These are phyloP conservation scores for Mythimna ferrago DNA, from an alignment of 2,888 invertebrate genomes.

Conservation along the genomic window DNA sequence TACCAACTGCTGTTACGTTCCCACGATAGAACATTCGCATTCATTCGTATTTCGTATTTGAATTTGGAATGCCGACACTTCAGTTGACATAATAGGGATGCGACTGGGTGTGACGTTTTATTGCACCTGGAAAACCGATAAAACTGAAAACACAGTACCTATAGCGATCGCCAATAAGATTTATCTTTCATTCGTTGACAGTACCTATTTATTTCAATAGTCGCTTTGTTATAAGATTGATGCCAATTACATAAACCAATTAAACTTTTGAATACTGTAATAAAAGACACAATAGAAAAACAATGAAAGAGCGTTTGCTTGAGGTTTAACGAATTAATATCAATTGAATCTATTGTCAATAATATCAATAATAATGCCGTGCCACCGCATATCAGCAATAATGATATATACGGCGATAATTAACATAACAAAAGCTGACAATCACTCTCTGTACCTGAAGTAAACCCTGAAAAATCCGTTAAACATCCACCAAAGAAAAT, in stretches of 20 bases:
- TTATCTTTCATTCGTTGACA: background rate
- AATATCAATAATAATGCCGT: background rate
- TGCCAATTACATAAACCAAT: background rate
- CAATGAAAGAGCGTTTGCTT: too few species aligned
- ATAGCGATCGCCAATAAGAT: background rate
- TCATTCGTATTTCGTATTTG: slow-evolving; percentile 14
- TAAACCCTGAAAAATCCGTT: slow-evolving; percentile 9
- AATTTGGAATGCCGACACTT: slow-evolving; percentile 29
- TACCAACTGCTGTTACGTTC: slow-evolving; percentile 20
- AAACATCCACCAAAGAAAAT: slow-evolving; percentile 11
- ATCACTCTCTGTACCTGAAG: background rate
- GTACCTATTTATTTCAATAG: background rate
- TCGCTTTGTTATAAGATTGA: background rate
- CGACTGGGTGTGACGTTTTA: slow-evolving; percentile 2
- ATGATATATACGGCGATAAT: background rate
- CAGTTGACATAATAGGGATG: slow-evolving; percentile 29
- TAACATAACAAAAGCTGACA: background rate
- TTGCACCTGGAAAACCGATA: slow-evolving; percentile 11
- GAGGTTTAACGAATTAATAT: background rate
- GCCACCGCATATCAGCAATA: background rate
- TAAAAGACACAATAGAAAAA: too few species aligned
- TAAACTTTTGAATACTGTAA: too few species aligned
- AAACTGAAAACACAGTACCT: background rate
- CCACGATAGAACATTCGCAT: slow-evolving; percentile 20
- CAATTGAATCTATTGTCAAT: background rate